phyloP scores from a whole-genome alignment of 2,113 vertebrate genomes.

The Lathamus discolor region DNA sequence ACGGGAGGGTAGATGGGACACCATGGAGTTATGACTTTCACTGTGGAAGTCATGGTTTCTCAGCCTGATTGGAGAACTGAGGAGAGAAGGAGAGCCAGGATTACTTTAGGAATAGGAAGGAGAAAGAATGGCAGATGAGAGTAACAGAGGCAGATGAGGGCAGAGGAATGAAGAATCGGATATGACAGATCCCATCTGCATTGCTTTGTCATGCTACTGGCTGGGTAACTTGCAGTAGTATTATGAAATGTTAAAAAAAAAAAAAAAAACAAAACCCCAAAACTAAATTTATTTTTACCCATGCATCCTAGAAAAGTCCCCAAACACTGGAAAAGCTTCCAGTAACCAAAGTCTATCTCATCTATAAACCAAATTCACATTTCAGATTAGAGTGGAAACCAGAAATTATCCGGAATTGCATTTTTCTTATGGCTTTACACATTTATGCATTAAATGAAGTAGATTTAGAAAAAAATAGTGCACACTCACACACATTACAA shows the following conservation, averaged over 20 bases:
- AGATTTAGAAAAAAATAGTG: slow-evolving; percentile 14
- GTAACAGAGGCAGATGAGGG: not conserved
- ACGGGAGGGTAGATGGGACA: not conserved
- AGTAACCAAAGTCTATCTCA: not conserved
- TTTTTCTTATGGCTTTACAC: slow-evolving; percentile 17
- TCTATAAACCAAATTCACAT: not conserved
- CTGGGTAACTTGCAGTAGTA: not conserved
- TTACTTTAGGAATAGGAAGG: not conserved
- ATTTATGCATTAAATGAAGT: not conserved
- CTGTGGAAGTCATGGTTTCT: not conserved
- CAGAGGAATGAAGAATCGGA: not conserved
- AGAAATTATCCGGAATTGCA: slow-evolving; percentile 10
- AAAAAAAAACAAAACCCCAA: not conserved
- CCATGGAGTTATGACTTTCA: not conserved
- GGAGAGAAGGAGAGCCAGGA: not conserved
- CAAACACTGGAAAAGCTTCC: not conserved
- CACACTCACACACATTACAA: not conserved
- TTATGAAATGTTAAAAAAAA: not conserved
- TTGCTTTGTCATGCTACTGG: not conserved
- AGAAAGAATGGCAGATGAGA: not conserved
- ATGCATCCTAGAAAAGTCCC: not conserved
- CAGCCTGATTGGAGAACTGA: not conserved
- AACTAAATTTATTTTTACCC: not conserved
- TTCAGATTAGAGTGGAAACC: slow-evolving; percentile 38
- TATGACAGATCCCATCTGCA: not conserved